Evolutionary conservation across 2,888 invertebrate species (phyloP).

Genomic region (Lacanobia wlatinum): DNA sequence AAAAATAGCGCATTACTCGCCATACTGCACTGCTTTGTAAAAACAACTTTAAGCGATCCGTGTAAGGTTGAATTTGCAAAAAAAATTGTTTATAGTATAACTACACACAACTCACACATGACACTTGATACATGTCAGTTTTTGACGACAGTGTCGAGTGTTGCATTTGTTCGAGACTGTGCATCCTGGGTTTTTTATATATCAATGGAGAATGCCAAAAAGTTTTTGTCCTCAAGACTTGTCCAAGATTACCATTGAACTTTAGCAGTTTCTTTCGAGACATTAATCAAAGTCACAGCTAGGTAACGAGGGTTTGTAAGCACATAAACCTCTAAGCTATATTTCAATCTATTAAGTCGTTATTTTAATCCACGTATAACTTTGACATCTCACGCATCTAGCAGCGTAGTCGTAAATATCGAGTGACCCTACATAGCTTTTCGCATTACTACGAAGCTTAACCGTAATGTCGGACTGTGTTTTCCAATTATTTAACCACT

Average conservation of each 20-base stretch:
- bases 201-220: neutral
- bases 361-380: conserved; percentile 30
- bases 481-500: conserved; percentile 19
- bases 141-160: too few relatives aligned
- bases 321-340: conserved; percentile 17
- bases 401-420: conserved; percentile 47
- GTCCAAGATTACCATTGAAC: neutral
- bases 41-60: too few relatives aligned
- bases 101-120: too few relatives aligned
- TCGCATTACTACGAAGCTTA: conserved; percentile 28
- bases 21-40: too few relatives aligned
- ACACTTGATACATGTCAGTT: too few relatives aligned
- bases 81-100: too few relatives aligned
- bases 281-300: neutral
- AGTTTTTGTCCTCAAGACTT: neutral
- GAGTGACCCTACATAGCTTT: conserved; percentile 37
- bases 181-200: too few relatives aligned
- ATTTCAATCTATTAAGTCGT: conserved; percentile 29
- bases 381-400: conserved; percentile 58
- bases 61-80: too few relatives aligned
- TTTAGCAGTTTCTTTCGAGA: conserved; percentile 3
- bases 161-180: too few relatives aligned
- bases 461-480: conserved; percentile 22
- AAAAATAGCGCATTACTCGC: too few relatives aligned
- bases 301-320: conserved; percentile 4